phyloP scores from a whole-genome alignment of 1,140 invertebrate species.

The Drosophila nigrodunni region DNA sequence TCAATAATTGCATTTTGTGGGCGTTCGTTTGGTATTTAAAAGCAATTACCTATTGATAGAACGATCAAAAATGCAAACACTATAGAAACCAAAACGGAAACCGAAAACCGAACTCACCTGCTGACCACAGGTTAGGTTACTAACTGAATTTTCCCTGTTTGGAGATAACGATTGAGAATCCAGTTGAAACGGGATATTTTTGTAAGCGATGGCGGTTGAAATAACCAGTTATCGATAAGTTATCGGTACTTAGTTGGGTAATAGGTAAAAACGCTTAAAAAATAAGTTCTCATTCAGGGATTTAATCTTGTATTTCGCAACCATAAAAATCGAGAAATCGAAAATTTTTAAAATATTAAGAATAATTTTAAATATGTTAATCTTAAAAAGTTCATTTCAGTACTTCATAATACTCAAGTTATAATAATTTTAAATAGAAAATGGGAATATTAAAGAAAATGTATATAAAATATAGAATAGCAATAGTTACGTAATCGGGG shows the following conservation, averaged over 20 bases:
- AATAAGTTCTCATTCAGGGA: no score
- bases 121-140: constrained; percentile 7
- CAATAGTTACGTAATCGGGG: no score
- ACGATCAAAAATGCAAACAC: constrained; percentile 3
- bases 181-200: not conserved
- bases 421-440: no score
- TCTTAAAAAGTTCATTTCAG: no score
- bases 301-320: no score
- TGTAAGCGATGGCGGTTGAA: not conserved
- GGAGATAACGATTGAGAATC: not conserved
- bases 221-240: not conserved
- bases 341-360: no score
- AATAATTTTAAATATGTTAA: no score
- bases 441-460: no score
- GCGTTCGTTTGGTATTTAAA: constrained; percentile 34
- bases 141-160: constrained; percentile 4
- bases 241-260: not conserved
- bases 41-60: constrained; percentile 28
- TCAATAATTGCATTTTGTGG: constrained; percentile 30
- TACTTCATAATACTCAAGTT: no score
- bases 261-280: no score
- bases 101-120: not conserved
- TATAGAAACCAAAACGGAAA: not conserved
- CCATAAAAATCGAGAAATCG: no score
- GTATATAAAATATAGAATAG: no score